Conservation (phyloP, 2,797 vertebrate genomes). For the Eulemur albifrons region DNA sequence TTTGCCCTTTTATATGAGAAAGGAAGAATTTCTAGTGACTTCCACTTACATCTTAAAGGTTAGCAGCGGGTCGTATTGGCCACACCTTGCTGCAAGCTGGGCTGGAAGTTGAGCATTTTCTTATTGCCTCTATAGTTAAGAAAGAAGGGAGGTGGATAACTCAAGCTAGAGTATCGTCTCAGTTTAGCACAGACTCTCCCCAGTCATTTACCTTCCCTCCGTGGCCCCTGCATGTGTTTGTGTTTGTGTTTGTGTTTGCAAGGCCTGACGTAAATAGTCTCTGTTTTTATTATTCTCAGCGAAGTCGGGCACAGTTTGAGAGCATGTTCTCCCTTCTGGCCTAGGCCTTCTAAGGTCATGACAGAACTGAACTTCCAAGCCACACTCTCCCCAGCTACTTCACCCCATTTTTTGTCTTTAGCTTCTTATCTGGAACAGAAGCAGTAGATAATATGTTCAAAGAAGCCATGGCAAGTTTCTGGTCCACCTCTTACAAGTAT, state of each 20-base stretch:
- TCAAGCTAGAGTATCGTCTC: neutral
- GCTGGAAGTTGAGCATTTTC: neutral
- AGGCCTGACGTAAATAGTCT: accelerated
- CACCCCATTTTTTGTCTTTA: neutral
- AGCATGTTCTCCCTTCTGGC: neutral
- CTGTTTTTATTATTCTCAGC: neutral
- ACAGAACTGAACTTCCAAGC: neutral
- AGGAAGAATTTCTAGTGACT: neutral
- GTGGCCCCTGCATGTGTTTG: accelerated
- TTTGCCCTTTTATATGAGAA: neutral
- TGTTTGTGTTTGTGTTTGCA: neutral
- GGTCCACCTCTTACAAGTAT: neutral
- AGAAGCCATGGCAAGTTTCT: neutral
- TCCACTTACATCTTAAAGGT: neutral
- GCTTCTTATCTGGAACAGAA: neutral
- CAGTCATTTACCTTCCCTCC: neutral
- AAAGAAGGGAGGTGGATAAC: neutral
- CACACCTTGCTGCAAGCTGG: neutral
- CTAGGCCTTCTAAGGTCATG: neutral
- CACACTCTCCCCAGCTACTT: neutral
- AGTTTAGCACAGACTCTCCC: neutral
- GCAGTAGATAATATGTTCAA: neutral
- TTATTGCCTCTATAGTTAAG: neutral
- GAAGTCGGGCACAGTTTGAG: neutral
- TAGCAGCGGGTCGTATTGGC: neutral